A percentile compares a stretch with the other conserved stretches of the same genome.
These are phyloP conservation scores for Doris montereyensis DNA, from an alignment of 2,888 invertebrate genomes.

Conservation along the genomic window DNA sequence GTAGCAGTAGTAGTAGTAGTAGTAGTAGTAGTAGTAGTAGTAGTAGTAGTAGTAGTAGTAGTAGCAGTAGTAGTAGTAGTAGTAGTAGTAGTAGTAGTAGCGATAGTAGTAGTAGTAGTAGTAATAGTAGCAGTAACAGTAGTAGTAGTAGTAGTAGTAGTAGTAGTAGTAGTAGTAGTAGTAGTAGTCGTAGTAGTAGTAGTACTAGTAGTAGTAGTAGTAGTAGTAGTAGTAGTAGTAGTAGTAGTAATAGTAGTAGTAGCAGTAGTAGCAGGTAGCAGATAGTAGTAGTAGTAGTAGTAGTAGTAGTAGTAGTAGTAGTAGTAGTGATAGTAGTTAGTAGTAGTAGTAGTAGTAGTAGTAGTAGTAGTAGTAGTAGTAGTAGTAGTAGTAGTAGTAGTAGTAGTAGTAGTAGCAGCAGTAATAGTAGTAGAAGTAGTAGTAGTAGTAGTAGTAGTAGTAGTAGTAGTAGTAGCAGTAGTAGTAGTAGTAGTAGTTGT, in stretches of 20 bases:
- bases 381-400: constrained; percentile 6
- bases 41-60: constrained; percentile 12
- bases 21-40: constrained; percentile 20
- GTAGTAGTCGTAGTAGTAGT: constrained; percentile 4
- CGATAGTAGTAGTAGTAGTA: constrained; percentile 13
- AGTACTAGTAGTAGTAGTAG: constrained; percentile 16
- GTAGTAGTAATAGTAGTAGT: constrained; percentile 17
- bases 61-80: constrained; percentile 1
- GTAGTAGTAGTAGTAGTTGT: constrained; percentile 13
- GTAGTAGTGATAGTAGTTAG: constrained; percentile 14
- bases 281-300: constrained; percentile 20
- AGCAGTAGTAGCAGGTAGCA: constrained; percentile 1
- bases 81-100: constrained; percentile 17
- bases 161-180: constrained; percentile 20
- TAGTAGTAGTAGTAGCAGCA: constrained; percentile 15
- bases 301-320: constrained; percentile 20
- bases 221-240: constrained; percentile 20
- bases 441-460: constrained; percentile 20
- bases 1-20: constrained; percentile 20
- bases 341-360: constrained; percentile 12
- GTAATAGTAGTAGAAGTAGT: constrained; percentile 14
- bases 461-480: constrained; percentile 20
- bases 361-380: constrained; percentile 6
- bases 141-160: constrained; percentile 20
- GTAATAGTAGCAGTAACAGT: constrained; percentile 12